phyloP scores from a whole-genome alignment of 2,797 vertebrate genomes.

The Leptoclinus maculatus region DNA sequence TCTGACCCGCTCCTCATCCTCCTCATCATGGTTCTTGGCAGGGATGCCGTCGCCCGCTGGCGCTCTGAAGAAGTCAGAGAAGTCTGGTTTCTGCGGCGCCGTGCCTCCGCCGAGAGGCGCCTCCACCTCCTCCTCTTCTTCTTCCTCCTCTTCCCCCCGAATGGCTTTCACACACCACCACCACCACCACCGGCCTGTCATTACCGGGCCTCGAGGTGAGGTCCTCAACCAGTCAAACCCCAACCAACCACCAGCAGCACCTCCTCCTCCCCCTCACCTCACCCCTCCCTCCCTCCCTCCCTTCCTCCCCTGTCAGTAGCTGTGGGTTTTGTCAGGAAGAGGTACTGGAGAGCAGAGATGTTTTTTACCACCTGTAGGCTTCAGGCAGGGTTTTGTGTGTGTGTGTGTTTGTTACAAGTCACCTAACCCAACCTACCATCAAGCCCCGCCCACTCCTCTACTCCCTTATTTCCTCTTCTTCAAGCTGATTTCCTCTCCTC shows the following conservation, averaged over 20 bases:
- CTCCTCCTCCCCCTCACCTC: conserved; percentile 22
- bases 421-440: neutral
- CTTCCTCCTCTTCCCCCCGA: conserved; percentile 90
- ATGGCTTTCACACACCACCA: conserved; percentile 97
- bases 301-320: conserved; percentile 39
- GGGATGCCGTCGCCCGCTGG: conserved; percentile 94
- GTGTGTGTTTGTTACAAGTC: conserved; percentile 18
- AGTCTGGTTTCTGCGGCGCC: conserved; percentile 96
- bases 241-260: conserved; percentile 21
- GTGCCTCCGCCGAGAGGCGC: conserved; percentile 87
- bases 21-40: conserved; percentile 92
- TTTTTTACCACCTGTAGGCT: conserved; percentile 34
- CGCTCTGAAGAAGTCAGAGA: conserved; percentile 97
- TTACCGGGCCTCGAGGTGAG: conserved; percentile 98
- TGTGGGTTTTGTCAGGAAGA: conserved; percentile 59
- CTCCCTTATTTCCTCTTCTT: neutral
- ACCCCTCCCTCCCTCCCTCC: conserved; percentile 61
- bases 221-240: conserved; percentile 68
- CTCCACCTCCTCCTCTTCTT: conserved; percentile 61
- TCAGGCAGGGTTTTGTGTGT: conserved; percentile 42
- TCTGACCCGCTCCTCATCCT: conserved; percentile 79
- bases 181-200: conserved; percentile 97
- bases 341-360: conserved; percentile 19
- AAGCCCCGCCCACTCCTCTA: neutral
- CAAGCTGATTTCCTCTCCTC: neutral